Conservation (phyloP, 1,140 invertebrate genomes). For the Trissolcus basalis region DNA sequence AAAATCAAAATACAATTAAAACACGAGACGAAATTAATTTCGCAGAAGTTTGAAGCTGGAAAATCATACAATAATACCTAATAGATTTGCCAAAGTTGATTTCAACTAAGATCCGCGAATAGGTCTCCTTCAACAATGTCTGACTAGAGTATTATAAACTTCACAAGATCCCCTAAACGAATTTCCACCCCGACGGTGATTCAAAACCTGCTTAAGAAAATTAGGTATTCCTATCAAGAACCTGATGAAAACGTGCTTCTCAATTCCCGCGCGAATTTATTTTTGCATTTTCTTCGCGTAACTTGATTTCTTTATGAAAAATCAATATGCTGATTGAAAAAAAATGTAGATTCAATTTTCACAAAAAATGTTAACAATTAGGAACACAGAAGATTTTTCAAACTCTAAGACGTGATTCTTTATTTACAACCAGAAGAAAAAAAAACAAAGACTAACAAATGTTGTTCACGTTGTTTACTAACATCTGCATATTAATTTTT, state of each 20-base stretch:
- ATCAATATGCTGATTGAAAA: background rate
- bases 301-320: background rate
- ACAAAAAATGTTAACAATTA: too few relatives aligned
- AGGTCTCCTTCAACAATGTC: slow-evolving; percentile 32
- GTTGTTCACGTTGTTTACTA: too few relatives aligned
- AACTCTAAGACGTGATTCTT: too few relatives aligned
- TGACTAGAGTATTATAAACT: slow-evolving; percentile 45
- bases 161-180: slow-evolving; percentile 39
- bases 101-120: slow-evolving; percentile 15
- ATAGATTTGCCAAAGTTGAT: slow-evolving; percentile 9
- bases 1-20: too few relatives aligned
- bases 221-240: slow-evolving; percentile 44
- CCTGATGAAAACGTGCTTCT: slow-evolving; percentile 23
- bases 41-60: background rate
- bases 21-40: too few relatives aligned
- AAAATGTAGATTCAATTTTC: too few relatives aligned
- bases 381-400: too few relatives aligned
- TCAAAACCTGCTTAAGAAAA: slow-evolving; percentile 41
- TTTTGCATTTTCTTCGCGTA: slow-evolving; percentile 15
- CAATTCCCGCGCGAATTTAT: slow-evolving; percentile 21
- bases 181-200: slow-evolving; percentile 35
- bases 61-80: slow-evolving; percentile 1
- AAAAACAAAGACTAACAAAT: too few relatives aligned
- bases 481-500: too few relatives aligned
- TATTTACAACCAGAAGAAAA: too few relatives aligned